Conservation (phyloP, 2,888 invertebrate species). For the Lymantria monacha region DNA sequence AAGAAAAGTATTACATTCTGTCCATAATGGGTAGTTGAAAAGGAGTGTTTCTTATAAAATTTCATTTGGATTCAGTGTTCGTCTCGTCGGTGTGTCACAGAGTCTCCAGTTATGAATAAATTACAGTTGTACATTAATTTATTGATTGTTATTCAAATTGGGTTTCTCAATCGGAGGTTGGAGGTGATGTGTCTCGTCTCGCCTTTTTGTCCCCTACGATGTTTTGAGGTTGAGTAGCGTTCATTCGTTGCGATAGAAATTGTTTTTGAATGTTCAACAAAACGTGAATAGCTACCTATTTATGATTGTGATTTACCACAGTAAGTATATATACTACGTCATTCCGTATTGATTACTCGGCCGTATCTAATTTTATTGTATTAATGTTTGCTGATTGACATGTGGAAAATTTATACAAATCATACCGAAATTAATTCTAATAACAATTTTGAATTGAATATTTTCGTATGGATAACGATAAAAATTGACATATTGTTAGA, state of each 20-base stretch:
- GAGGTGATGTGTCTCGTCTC: conserved; percentile 71
- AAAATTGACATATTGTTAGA: too few relatives aligned
- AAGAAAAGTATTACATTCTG: conserved; percentile 75
- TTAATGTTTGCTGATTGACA: conserved; percentile 43
- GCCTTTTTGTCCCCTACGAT: conserved; percentile 58
- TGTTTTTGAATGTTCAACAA: conserved; percentile 52
- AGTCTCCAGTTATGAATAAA: conserved; percentile 73
- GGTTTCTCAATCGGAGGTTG: conserved; percentile 80
- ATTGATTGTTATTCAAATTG: conserved; percentile 82
- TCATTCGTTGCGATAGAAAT: conserved; percentile 51
- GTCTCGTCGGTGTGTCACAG: conserved; percentile 68
- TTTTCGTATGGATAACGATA: too few relatives aligned
- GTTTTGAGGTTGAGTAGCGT: conserved; percentile 62
- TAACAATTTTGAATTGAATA: too few relatives aligned
- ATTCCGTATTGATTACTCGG: conserved; percentile 45
- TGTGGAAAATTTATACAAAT: conserved; percentile 50
- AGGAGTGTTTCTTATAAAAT: conserved; percentile 75
- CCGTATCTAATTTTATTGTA: conserved; percentile 57
- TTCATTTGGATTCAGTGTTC: conserved; percentile 76
- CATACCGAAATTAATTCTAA: background rate
- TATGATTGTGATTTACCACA: conserved; percentile 30
- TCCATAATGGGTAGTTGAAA: conserved; percentile 69
- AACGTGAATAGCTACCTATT: conserved; percentile 40
- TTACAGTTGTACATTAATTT: conserved; percentile 78
- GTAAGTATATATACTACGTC: conserved; percentile 33